Percentiles rank a stretch among this genome's conserved stretches.
Conservation (phyloP, 2,797 vertebrate genomes). For the Mus spretus region DNA sequence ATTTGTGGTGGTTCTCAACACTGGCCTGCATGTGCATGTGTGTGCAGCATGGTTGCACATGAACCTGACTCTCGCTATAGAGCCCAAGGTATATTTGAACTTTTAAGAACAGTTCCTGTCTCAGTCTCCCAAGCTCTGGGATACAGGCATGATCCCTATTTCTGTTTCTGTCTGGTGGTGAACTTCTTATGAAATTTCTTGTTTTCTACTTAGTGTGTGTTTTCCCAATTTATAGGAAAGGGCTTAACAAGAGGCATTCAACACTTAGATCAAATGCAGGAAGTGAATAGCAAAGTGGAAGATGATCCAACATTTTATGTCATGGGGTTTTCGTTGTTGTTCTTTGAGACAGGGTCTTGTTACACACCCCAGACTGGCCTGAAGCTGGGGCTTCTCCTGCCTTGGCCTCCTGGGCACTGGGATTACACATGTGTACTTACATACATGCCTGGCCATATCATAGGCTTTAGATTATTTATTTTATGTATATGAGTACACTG, state of each 20-base stretch:
- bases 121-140: not conserved
- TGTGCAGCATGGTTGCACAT: not conserved
- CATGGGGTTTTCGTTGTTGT: not conserved
- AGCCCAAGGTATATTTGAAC: not conserved
- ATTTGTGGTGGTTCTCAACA: not conserved
- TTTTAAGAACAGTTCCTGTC: not conserved
- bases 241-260: not conserved
- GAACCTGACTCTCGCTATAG: not conserved
- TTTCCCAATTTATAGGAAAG: not conserved
- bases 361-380: not conserved
- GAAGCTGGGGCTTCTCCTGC: not conserved
- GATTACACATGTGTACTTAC: not conserved
- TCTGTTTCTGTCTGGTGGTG: fast-evolving
- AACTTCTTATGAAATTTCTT: not conserved
- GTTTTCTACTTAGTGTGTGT: not conserved
- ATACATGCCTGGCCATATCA: not conserved
- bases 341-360: not conserved
- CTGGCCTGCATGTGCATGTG: not conserved
- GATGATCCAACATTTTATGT: conserved; percentile 19
- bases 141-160: not conserved
- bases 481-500: not conserved
- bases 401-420: not conserved
- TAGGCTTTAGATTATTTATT: conserved; percentile 6
- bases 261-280: not conserved
- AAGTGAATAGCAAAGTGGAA: conserved; percentile 35